Evolutionary conservation across 2,113 vertebrate species (phyloP).

Genomic region (Neoarius graeffei): DNA sequence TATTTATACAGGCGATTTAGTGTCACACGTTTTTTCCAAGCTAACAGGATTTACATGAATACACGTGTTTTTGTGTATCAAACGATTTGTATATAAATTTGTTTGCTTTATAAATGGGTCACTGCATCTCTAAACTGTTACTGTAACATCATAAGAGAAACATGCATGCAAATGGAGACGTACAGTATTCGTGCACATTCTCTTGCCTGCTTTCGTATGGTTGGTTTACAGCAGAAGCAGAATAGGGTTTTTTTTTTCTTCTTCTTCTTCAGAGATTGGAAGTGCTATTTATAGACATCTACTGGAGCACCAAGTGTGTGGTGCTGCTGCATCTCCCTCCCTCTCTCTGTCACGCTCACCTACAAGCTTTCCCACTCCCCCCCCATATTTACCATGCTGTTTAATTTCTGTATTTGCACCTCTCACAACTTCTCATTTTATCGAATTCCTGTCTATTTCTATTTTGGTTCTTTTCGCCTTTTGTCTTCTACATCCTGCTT

Average conservation of each 20-base stretch:
- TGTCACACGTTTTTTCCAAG: neutral
- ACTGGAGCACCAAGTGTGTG: slow-evolving; percentile 68
- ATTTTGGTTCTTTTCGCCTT: slow-evolving; percentile 20
- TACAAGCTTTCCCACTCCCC: slow-evolving; percentile 33
- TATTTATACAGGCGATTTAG: neutral
- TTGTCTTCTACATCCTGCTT: slow-evolving; percentile 41
- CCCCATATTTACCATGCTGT: slow-evolving; percentile 23
- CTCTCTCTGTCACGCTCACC: slow-evolving; percentile 62
- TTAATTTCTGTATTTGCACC: slow-evolving; percentile 34
- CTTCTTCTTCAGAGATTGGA: slow-evolving; percentile 73
- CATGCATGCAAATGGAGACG: neutral
- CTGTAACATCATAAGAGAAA: neutral
- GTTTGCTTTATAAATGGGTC: neutral
- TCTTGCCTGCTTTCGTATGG: slow-evolving; percentile 34
- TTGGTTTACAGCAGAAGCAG: slow-evolving; percentile 71
- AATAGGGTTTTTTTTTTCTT: slow-evolving; percentile 71
- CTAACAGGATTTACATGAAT: neutral
- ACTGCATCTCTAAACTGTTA: neutral
- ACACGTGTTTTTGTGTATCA: neutral
- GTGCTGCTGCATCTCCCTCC: slow-evolving; percentile 68
- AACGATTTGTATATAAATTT: neutral
- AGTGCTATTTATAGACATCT: slow-evolving; percentile 80
- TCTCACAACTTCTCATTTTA: slow-evolving; percentile 51
- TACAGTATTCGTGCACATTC: neutral
- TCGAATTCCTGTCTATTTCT: slow-evolving; percentile 37